These are phyloP conservation scores for Allolobophora icterica DNA, from an alignment of 2,888 invertebrate species.

Conservation along the genomic window DNA sequence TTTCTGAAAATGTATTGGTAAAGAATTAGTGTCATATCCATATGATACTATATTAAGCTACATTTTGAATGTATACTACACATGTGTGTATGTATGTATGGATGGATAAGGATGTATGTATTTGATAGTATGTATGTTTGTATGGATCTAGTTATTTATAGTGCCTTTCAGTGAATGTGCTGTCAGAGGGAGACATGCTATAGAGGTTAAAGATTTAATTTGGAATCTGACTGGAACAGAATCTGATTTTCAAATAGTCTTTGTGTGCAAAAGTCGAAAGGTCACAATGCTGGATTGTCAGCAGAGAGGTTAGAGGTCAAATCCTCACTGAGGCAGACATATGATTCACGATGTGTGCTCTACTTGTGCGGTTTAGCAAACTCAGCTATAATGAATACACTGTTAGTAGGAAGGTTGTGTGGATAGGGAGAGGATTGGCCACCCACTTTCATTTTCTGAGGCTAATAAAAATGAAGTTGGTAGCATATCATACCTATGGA, in stretches of 20 bases:
- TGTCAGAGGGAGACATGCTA: neutral
- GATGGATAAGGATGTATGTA: neutral
- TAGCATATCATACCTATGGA: neutral
- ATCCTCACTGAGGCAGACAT: neutral
- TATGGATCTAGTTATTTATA: neutral
- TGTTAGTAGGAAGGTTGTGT: neutral
- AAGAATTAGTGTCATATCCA: neutral
- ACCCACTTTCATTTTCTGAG: neutral
- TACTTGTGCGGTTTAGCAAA: neutral
- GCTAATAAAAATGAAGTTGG: neutral
- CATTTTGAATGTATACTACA: neutral
- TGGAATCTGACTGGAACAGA: neutral
- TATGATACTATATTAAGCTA: neutral
- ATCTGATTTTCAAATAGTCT: neutral
- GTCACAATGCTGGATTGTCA: neutral
- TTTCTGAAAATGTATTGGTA: neutral
- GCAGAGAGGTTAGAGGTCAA: neutral
- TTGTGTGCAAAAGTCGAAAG: neutral
- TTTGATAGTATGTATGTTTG: neutral
- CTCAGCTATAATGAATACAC: neutral
- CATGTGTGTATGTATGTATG: neutral
- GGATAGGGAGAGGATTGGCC: neutral
- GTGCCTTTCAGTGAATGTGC: neutral
- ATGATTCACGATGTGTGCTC: neutral
- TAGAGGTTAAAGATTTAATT: neutral